Conservation (phyloP, 92 coral and sea anemone species). For the Anthopleura xanthogrammica region DNA sequence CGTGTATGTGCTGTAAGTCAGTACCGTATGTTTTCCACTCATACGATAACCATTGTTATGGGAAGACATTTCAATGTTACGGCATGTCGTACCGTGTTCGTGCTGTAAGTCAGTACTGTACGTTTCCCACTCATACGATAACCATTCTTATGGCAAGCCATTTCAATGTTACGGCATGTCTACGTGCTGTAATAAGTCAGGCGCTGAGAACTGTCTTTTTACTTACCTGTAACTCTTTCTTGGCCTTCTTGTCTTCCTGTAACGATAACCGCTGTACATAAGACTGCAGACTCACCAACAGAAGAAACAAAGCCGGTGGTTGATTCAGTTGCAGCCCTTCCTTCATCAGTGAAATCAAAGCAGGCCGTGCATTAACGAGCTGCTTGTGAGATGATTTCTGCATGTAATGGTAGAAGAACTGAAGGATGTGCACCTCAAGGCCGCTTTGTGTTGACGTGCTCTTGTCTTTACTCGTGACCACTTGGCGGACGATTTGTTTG, state of each 20-base stretch:
- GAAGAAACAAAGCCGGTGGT: slow-evolving; percentile 88
- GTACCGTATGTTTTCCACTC: no score
- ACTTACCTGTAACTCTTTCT: slow-evolving; percentile 94
- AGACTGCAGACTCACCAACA: slow-evolving; percentile 82
- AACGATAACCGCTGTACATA: slow-evolving; percentile 83
- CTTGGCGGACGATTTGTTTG: slow-evolving; percentile 90
- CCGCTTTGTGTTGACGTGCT: slow-evolving; percentile 76
- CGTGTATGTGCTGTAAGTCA: no score
- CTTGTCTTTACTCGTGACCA: slow-evolving; percentile 80
- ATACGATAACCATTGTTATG: no score
- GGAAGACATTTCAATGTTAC: no score
- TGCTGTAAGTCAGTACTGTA: no score
- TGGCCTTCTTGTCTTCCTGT: slow-evolving; percentile 91
- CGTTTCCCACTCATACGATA: no score
- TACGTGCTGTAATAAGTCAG: not conserved
- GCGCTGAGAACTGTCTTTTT: not conserved
- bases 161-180: not conserved
- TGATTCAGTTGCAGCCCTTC: slow-evolving; percentile 92
- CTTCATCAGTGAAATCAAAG: slow-evolving; percentile 79
- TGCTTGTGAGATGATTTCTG: slow-evolving; percentile 75
- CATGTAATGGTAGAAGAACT: slow-evolving; percentile 88
- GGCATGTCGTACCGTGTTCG: no score
- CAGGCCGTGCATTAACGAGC: slow-evolving; percentile 65
- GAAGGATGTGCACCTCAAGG: slow-evolving; percentile 83
- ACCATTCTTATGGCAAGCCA: no score